These are phyloP conservation scores for Drosophila diplacantha DNA, from an alignment of 2,888 invertebrate species.

Conservation along the genomic window DNA sequence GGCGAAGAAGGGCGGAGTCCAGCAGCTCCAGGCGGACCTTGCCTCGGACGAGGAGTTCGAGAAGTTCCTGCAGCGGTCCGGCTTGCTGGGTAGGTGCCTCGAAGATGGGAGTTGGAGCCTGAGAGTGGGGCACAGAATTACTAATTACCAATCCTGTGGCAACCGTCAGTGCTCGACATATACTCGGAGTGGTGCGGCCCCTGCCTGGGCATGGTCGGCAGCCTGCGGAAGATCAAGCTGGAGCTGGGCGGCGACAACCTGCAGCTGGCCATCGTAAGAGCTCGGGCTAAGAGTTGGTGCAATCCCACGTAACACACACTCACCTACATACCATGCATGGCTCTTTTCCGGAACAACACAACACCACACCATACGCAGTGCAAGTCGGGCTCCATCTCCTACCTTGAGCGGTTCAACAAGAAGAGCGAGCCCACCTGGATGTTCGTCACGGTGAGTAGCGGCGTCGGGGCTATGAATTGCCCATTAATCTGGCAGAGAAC, in stretches of 20 bases:
- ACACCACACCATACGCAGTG: conserved; percentile 52
- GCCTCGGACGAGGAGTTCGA: conserved; percentile 92
- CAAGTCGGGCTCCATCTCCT: conserved; percentile 88
- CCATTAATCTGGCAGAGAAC: not conserved
- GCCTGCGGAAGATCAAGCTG: conserved; percentile 90
- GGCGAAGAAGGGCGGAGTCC: conserved; percentile 88
- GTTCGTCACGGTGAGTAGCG: conserved; percentile 85
- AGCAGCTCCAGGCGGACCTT: conserved; percentile 89
- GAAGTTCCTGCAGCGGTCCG: conserved; percentile 86
- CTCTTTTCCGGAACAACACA: not conserved
- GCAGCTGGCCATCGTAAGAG: conserved; percentile 83
- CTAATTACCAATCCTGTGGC: not conserved
- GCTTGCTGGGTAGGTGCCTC: conserved; percentile 82
- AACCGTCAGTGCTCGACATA: conserved; percentile 85
- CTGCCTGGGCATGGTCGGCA: conserved; percentile 90
- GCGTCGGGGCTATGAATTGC: not conserved
- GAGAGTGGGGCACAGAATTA: no score
- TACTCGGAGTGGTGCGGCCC: conserved; percentile 96
- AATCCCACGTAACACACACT: not conserved
- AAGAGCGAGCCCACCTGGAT: conserved; percentile 95
- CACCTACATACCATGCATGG: not conserved
- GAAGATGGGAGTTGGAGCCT: no score
- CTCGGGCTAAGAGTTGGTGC: no score
- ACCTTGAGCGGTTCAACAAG: conserved; percentile 86
- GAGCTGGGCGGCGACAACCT: conserved; percentile 90